phyloP scores from a whole-genome alignment of 2,113 vertebrate genomes.

The Platysteira castanea region DNA sequence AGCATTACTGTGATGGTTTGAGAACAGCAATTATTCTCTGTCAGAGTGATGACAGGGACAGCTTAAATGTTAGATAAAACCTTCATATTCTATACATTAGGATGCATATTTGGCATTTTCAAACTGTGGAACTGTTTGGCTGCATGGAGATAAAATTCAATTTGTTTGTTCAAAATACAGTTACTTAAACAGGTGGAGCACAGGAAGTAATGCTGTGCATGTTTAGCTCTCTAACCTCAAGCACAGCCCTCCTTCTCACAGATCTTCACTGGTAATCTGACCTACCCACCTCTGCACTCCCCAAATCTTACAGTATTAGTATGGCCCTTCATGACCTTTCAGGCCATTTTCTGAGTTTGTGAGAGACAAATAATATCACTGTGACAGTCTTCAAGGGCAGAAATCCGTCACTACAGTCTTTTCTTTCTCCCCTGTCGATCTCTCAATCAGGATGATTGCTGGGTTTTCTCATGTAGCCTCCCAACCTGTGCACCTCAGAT shows the following conservation, averaged over 20 bases:
- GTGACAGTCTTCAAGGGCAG: not conserved
- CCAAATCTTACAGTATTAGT: not conserved
- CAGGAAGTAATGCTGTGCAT: not conserved
- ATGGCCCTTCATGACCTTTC: not conserved
- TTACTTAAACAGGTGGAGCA: not conserved
- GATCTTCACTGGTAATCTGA: not conserved
- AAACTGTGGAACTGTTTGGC: not conserved
- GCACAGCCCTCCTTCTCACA: not conserved
- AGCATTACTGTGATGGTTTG: not conserved
- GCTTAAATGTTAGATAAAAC: not conserved
- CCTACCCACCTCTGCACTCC: not conserved
- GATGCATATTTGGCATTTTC: not conserved
- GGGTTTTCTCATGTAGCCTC: rapidly evolving
- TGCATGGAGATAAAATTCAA: not conserved
- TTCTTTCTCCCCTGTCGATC: not conserved
- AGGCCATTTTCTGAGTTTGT: not conserved
- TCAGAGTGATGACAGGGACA: not conserved
- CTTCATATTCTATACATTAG: not conserved
- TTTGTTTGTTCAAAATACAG: not conserved
- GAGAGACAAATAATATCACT: not conserved
- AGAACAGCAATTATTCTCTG: not conserved
- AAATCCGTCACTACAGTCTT: not conserved
- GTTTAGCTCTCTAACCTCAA: not conserved
- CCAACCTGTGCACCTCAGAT: not conserved
- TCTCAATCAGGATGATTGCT: not conserved